These are phyloP conservation scores for Melipona quadrifasciata DNA, from an alignment of 1,140 invertebrate species.

Conservation along the genomic window DNA sequence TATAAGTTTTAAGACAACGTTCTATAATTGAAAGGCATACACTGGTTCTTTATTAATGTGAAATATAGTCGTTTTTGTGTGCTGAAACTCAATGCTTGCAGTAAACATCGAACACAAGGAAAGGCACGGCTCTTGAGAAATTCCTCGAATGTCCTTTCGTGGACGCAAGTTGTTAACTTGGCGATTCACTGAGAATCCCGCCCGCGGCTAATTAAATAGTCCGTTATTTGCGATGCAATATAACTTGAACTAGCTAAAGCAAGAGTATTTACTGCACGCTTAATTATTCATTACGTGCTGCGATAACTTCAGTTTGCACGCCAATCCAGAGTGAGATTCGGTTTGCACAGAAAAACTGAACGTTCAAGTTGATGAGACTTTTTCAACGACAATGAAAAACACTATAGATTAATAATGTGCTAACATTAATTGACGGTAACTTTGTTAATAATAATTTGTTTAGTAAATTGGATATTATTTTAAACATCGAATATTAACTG, in stretches of 20 bases:
- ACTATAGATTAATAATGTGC: not conserved
- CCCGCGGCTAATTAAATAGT: conserved; percentile 51
- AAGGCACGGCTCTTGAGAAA: not conserved
- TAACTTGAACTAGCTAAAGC: conserved; percentile 34
- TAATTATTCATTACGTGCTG: conserved; percentile 37
- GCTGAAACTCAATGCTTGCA: not conserved
- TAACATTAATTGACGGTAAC: not conserved
- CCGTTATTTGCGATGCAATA: conserved; percentile 59
- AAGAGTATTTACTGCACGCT: conserved; percentile 36
- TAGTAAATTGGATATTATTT: no score
- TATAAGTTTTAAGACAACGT: not conserved
- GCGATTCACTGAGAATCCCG: conserved; percentile 34
- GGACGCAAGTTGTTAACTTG: conserved; percentile 21
- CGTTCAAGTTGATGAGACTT: not conserved
- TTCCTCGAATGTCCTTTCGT: conserved; percentile 24
- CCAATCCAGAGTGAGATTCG: conserved; percentile 5
- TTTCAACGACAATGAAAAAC: not conserved
- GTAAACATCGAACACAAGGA: not conserved
- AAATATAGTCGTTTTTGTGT: not conserved
- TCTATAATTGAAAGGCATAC: not conserved
- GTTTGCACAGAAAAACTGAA: not conserved
- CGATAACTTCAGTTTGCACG: conserved; percentile 32
- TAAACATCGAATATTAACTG: no score
- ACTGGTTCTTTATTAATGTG: not conserved
- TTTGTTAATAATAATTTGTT: not conserved